phyloP scores from a whole-genome alignment of 2,888 invertebrate genomes.

The Melieria crassipennis region DNA sequence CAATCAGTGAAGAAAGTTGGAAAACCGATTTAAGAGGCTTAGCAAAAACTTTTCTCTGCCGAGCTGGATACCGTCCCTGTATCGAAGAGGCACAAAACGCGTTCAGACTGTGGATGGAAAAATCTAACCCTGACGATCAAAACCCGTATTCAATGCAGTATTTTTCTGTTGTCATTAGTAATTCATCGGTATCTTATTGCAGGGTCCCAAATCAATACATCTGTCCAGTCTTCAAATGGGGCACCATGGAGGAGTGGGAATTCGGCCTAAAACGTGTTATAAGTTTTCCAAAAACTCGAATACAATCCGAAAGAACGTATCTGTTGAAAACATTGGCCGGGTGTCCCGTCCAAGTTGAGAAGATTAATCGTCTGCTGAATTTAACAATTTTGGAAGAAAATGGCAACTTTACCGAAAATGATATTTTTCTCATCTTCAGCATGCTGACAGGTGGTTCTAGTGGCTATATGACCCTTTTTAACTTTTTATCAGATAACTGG shows the following conservation, averaged over 20 bases:
- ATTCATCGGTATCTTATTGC: constrained; percentile 30
- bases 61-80: constrained; percentile 81
- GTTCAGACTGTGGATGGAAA: constrained; percentile 80
- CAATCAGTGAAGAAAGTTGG: constrained; percentile 73
- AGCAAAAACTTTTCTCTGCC: constrained; percentile 78
- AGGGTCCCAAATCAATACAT: constrained; percentile 81
- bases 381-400: constrained; percentile 76
- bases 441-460: constrained; percentile 77
- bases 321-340: constrained; percentile 81
- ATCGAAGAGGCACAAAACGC: constrained; percentile 78
- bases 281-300: constrained; percentile 76
- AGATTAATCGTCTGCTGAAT: constrained; percentile 75
- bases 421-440: constrained; percentile 78
- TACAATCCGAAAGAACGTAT: constrained; percentile 80
- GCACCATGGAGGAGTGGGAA: constrained; percentile 82
- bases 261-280: constrained; percentile 81
- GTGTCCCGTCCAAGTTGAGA: constrained; percentile 77
- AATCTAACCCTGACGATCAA: constrained; percentile 78
- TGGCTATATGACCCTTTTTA: constrained; percentile 78
- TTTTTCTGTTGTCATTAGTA: background rate
- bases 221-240: constrained; percentile 86
- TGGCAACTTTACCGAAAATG: constrained; percentile 80
- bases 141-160: constrained; percentile 71
- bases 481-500: constrained; percentile 79
- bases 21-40: constrained; percentile 74